Conservation (phyloP, 1,140 invertebrate genomes). For the Papilio polyxenes region DNA sequence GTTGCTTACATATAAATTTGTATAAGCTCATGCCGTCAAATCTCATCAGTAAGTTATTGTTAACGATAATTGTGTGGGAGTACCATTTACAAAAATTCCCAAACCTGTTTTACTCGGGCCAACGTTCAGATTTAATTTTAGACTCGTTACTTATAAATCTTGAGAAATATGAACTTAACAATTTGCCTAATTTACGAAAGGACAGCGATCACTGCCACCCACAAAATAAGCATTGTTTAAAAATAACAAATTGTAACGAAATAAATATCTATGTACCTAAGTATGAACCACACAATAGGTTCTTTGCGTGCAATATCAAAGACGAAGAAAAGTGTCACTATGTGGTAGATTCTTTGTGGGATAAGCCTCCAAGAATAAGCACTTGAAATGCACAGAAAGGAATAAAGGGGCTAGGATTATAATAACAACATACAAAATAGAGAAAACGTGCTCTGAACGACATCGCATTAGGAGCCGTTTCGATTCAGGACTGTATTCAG, state of each 20-base stretch:
- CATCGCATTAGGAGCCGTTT: background rate
- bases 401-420: constrained; percentile 5
- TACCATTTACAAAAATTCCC: background rate
- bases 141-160: background rate
- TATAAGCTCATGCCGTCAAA: background rate
- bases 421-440: constrained; percentile 1
- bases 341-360: constrained; percentile 5
- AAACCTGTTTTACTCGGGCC: background rate
- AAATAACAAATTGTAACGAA: no score
- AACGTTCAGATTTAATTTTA: background rate
- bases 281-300: background rate
- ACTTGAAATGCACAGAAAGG: constrained; percentile 23
- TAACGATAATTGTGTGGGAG: constrained; percentile 6
- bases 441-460: constrained; percentile 11
- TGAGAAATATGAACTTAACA: no score
- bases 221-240: no score
- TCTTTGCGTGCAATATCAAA: background rate
- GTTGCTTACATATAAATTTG: background rate
- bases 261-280: no score
- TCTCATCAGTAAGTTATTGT: constrained; percentile 9
- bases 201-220: no score
- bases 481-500: constrained; percentile 1
- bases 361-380: constrained; percentile 10
- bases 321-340: background rate
- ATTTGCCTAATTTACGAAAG: background rate